phyloP scores from a whole-genome alignment of 2,888 invertebrate genomes.

The Caenorhabditis drosophilae region DNA sequence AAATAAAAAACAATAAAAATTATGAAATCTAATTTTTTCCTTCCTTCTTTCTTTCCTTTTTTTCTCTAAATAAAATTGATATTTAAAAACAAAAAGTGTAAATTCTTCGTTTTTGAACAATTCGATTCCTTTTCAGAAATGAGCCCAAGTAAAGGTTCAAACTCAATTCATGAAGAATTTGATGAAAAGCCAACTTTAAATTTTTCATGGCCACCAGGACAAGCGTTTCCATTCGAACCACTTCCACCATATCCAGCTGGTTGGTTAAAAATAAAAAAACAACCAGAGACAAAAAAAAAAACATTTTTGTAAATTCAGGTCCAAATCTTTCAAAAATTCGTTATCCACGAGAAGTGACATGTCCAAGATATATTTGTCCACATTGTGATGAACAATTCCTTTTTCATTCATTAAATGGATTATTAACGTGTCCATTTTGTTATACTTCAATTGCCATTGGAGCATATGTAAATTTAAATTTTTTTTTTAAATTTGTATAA shows the following conservation, averaged over 20 bases:
- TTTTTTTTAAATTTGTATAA: neutral
- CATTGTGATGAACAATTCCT: constrained; percentile 49
- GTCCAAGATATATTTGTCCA: constrained; percentile 47
- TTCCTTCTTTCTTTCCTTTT: too few relatives aligned
- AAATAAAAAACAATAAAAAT: too few relatives aligned
- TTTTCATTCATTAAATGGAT: constrained; percentile 44
- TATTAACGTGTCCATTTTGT: constrained; percentile 50
- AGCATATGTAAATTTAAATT: constrained; percentile 38
- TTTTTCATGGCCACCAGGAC: constrained; percentile 48
- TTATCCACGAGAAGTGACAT: constrained; percentile 44
- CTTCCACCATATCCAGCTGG: constrained; percentile 50
- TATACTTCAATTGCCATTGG: constrained; percentile 47
- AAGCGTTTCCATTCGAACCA: constrained; percentile 43
- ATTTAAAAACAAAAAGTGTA: neutral
- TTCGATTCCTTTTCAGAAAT: constrained; percentile 9
- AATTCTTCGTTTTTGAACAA: too few relatives aligned
- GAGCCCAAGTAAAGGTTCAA: constrained; percentile 12
- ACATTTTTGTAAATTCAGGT: constrained; percentile 34
- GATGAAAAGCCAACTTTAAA: constrained; percentile 35
- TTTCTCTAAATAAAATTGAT: too few relatives aligned
- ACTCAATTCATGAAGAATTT: constrained; percentile 22
- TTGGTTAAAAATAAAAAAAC: too few relatives aligned
- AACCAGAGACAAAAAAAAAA: neutral
- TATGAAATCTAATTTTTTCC: neutral
- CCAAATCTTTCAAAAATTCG: constrained; percentile 47